phyloP scores from a whole-genome alignment of 2,113 vertebrate species.

The Microtus richardsoni region DNA sequence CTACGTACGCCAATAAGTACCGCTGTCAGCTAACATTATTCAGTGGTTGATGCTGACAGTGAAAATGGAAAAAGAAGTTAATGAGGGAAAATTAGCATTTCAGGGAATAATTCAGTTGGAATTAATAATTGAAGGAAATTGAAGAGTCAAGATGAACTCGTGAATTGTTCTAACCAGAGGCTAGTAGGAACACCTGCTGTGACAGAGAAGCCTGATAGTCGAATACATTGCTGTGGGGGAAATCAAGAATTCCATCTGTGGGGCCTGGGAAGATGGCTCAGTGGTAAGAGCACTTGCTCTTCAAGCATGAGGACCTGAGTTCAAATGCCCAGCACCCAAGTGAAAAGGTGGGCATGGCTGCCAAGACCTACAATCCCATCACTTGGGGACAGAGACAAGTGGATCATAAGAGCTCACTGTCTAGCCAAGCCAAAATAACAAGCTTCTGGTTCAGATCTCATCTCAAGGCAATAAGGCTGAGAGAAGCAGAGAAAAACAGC shows the following conservation, averaged over 20 bases:
- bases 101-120: not conserved
- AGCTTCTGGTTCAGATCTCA: not conserved
- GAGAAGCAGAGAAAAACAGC: not conserved
- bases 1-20: not conserved
- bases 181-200: not conserved
- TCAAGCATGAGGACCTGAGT: not conserved
- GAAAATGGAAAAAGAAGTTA: not conserved
- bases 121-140: not conserved
- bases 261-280: not conserved
- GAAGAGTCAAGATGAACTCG: not conserved
- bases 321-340: not conserved
- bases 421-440: not conserved
- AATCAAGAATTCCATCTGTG: not conserved
- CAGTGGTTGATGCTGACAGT: not conserved
- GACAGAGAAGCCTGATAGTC: not conserved
- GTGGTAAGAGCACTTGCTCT: not conserved
- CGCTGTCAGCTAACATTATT: not conserved
- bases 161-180: not conserved
- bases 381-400: not conserved
- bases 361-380: not conserved
- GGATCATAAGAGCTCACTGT: not conserved
- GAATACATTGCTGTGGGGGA: not conserved
- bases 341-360: not conserved
- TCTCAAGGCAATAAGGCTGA: not conserved
- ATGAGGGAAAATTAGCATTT: not conserved